Percentiles rank a stretch among this genome's conserved stretches.
Evolutionary conservation across 2,113 vertebrate genomes (phyloP).

Genomic region (Miniopterus natalensis): DNA sequence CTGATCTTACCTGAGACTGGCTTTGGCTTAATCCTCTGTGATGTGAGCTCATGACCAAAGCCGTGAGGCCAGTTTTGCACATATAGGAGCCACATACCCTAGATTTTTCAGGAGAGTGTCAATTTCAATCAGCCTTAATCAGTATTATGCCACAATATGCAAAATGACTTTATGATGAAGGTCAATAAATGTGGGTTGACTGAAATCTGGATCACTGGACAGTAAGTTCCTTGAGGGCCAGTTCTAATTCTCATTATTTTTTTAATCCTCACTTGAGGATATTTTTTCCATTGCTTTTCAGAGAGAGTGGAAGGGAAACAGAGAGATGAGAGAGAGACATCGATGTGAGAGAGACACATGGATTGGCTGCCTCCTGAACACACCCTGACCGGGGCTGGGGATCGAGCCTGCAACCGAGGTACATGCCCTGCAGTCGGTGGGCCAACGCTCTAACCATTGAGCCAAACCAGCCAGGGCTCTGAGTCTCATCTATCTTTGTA

Average conservation of each 20-base stretch:
- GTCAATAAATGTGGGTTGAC: background rate
- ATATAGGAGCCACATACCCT: background rate
- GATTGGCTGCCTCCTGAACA: too few species aligned
- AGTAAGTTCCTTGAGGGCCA: background rate
- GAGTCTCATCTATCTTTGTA: background rate
- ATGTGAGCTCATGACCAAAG: background rate
- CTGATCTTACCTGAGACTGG: background rate
- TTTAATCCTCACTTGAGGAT: too few species aligned
- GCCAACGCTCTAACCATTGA: too few species aligned
- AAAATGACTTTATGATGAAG: background rate
- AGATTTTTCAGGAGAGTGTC: background rate
- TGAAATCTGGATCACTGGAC: background rate
- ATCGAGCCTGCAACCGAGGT: too few species aligned
- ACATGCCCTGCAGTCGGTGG: too few species aligned
- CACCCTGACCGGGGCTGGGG: too few species aligned
- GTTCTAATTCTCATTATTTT: background rate
- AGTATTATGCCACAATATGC: background rate
- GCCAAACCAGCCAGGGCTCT: background rate
- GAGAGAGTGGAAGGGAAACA: too few species aligned
- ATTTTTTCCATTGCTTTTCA: too few species aligned
- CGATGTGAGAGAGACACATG: too few species aligned
- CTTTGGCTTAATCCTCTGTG: background rate
- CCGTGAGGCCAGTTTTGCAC: background rate
- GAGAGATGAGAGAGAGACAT: too few species aligned
- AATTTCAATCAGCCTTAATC: background rate